Conservation (phyloP, 2,113 vertebrate genomes). For the Eretmochelys imbricata region DNA sequence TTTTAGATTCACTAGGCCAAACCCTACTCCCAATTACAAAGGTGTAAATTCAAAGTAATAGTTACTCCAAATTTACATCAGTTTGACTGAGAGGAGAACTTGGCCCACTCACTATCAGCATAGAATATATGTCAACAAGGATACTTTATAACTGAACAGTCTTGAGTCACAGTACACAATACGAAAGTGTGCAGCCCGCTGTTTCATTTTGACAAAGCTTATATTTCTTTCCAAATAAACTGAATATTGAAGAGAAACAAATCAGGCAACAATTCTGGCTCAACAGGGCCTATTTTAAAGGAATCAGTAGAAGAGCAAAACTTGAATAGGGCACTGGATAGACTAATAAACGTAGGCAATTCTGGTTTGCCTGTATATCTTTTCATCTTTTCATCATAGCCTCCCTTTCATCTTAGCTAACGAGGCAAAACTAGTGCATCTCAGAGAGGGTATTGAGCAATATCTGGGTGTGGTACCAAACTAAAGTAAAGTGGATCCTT, state of each 20-base stretch:
- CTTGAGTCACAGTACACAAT: not conserved
- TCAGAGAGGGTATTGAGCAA: not conserved
- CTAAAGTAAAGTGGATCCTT: constrained; percentile 32
- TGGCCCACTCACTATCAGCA: not conserved
- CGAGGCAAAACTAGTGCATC: not conserved
- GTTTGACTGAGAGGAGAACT: not conserved
- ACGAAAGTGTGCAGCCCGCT: not conserved
- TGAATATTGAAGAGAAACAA: not conserved
- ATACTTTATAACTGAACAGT: not conserved
- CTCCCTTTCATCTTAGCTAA: not conserved
- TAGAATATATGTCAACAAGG: not conserved
- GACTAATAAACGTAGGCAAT: not conserved
- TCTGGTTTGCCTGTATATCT: too few species aligned
- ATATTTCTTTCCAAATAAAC: not conserved
- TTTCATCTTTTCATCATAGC: not conserved
- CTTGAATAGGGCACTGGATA: not conserved
- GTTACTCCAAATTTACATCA: not conserved
- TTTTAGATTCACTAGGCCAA: not conserved
- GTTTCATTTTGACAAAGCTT: not conserved
- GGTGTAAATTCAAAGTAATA: not conserved
- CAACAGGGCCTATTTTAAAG: not conserved
- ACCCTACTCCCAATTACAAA: fast-evolving
- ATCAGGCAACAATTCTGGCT: not conserved
- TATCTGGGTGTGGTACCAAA: not conserved
- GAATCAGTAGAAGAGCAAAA: not conserved